phyloP scores from a whole-genome alignment of 2,797 vertebrate species.

The Picus viridis region DNA sequence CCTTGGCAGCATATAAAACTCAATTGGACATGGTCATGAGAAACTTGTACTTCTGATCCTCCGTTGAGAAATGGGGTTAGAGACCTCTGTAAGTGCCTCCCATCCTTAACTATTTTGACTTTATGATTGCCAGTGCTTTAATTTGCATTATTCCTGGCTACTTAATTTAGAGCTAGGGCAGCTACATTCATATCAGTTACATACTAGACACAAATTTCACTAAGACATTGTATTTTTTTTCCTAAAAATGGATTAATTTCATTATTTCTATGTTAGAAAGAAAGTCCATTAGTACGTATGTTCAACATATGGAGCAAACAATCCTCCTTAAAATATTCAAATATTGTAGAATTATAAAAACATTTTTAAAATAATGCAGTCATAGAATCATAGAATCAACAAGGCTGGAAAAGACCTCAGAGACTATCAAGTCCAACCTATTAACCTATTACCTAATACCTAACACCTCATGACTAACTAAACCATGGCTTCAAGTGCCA shows the following conservation, averaged over 20 bases:
- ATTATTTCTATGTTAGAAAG: background rate
- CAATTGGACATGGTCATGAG: background rate
- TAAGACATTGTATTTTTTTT: background rate
- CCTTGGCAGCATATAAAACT: background rate
- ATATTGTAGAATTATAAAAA: too few relatives aligned
- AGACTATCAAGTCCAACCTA: too few relatives aligned
- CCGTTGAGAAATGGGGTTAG: rapidly evolving
- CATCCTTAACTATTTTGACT: background rate
- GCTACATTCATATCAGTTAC: background rate
- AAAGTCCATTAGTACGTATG: background rate
- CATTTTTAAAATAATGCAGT: background rate
- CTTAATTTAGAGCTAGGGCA: background rate
- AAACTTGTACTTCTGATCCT: background rate
- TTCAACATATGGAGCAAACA: background rate
- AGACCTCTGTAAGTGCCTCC: background rate
- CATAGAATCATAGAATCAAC: too few relatives aligned
- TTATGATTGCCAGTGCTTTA: background rate
- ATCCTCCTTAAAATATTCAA: background rate
- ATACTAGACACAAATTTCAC: background rate
- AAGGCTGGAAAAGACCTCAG: too few relatives aligned
- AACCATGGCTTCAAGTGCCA: too few relatives aligned
- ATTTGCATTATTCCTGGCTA: background rate
- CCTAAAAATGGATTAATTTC: background rate
- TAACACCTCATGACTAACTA: too few relatives aligned
- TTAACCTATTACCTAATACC: too few relatives aligned